Conservation (phyloP, 2,113 vertebrate genomes). For the Romanogobio albipinnatus region DNA sequence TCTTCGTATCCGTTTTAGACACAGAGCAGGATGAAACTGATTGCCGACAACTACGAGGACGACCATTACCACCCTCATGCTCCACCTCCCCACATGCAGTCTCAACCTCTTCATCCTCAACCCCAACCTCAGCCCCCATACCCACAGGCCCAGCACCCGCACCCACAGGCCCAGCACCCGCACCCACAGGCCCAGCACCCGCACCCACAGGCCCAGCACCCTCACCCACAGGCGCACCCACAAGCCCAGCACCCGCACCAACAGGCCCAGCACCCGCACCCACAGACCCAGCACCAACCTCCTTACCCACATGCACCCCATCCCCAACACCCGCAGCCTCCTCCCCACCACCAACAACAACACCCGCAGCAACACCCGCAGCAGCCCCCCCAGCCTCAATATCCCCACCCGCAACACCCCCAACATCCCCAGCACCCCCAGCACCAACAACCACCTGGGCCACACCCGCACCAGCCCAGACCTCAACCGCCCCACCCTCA, state of each 20-base stretch:
- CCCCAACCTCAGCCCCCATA: slow-evolving; percentile 73
- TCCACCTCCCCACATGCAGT: slow-evolving; percentile 84
- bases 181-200: too few relatives aligned
- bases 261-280: slow-evolving; percentile 55
- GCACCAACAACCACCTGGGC: slow-evolving; percentile 54
- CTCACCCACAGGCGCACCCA: too few relatives aligned
- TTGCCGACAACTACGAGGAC: slow-evolving; percentile 95
- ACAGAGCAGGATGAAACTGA: slow-evolving; percentile 98
- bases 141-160: slow-evolving; percentile 59
- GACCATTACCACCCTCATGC: slow-evolving; percentile 89
- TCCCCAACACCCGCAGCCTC: slow-evolving; percentile 56
- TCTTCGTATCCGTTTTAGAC: slow-evolving; percentile 79
- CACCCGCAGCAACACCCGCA: slow-evolving; percentile 68
- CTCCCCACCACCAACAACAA: slow-evolving; percentile 61
- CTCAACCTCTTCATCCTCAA: slow-evolving; percentile 85
- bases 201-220: too few relatives aligned
- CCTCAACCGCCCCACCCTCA: slow-evolving; percentile 77
- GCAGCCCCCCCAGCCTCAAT: slow-evolving; percentile 58
- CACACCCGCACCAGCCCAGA: slow-evolving; percentile 44
- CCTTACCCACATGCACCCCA: slow-evolving; percentile 79
- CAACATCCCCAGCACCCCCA: slow-evolving; percentile 56
- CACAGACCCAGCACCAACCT: slow-evolving; percentile 68
- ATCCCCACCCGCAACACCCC: slow-evolving; percentile 53
- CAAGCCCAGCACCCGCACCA: too few relatives aligned
- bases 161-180: background rate